Evolutionary conservation across 2,888 invertebrate genomes (phyloP), one percentile per base, ranked within the genome.

Genomic region (Drosophila birchii): DNA sequence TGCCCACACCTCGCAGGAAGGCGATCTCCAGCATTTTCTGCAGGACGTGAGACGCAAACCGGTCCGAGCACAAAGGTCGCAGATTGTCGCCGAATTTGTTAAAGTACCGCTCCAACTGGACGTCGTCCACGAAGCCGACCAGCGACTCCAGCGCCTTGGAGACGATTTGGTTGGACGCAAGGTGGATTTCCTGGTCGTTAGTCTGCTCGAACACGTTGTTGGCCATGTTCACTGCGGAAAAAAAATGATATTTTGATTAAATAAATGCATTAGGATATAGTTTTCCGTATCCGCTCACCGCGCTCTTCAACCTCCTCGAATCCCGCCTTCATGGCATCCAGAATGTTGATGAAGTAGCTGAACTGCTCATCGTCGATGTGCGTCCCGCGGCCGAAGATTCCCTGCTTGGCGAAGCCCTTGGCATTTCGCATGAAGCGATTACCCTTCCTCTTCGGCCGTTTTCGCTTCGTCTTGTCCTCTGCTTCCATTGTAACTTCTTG

Each of bases 91-190:
- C 93, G 57, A 97, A 94, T 1, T 94, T 94, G 5, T 93, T 93
- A 18, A 95, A 94, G 83, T 94, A 96, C 6, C 94, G 93, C 74
- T 95, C 94, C 18, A 97, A 90, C 62, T 94, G 94, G 55, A 94
- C 93, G 1, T 95, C 93, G 70, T 94, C 94, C 1, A 95, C 94
- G 72, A 94, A 95, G 0, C 96, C 95, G 0, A 97, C 91, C 0
- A 97, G 92, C n/a, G 94, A 93, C 88, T 97, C 97, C 2, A 97
- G 93, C 0, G 96, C 95, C 78, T 96, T 93, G 55, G 96, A 96
- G 0, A 96, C 96, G 0, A 97, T 94, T 92, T 97, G 97, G 92
- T 97, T 97, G 8, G 95, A 95, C 0, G 96, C 94, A 44, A 95
- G 94, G 44, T 96, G 94, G 0, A 96, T 92, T 92, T 97, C 97